Evolutionary conservation across 2,113 vertebrate species (phyloP), one percentile per base, ranked within the genome.

Genomic region (Engystomops pustulosus): DNA sequence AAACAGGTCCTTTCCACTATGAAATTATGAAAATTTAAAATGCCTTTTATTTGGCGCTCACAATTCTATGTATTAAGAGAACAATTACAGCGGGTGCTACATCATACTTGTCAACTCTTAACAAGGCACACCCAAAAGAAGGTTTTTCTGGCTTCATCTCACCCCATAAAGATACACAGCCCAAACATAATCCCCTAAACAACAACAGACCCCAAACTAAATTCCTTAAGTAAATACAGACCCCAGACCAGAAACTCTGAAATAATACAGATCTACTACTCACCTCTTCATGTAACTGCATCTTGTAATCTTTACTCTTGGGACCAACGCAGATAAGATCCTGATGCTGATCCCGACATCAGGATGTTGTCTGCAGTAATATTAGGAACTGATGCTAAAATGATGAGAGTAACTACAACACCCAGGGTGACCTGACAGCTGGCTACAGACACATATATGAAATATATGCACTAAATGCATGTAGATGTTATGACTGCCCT

Each of bases 401-500:
- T 55, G 20, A 55, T 55, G 53, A 6, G 6, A 23, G n/a, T 23
- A 30, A 62, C 60, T 65, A 65, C 60, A 65, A 32, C 27, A 27
- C 60, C 30, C 60, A 65, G 30, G 6, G 8, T 9, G 12, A 49
- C 0, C 38, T 5, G 38, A 41, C 8, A 5, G 4, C 38, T 41
- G 38, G 8, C 38, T 41, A 41, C 38, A 41, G 38, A 41, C 38
- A 49, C n/a, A n/a, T n/a, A n/a, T n/a, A n/a, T n/a, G n/a, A n/a
- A n/a, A n/a, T n/a, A n/a, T n/a, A n/a, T n/a, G n/a, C n/a, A n/a
- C n/a, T n/a, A n/a, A n/a, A n/a, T n/a, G 7, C 25, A 44, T 80
- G 62, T 34, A 25, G 62, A 69, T 69, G 81, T 41, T 25, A 77
- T 36, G 81, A 41, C 25, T 76, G 81, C 72, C 81, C 71, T 76